A percentile compares a stretch with the other conserved stretches of the same genome.
phyloP scores from a whole-genome alignment of 2,888 invertebrate species.

The Myopa testacea region DNA sequence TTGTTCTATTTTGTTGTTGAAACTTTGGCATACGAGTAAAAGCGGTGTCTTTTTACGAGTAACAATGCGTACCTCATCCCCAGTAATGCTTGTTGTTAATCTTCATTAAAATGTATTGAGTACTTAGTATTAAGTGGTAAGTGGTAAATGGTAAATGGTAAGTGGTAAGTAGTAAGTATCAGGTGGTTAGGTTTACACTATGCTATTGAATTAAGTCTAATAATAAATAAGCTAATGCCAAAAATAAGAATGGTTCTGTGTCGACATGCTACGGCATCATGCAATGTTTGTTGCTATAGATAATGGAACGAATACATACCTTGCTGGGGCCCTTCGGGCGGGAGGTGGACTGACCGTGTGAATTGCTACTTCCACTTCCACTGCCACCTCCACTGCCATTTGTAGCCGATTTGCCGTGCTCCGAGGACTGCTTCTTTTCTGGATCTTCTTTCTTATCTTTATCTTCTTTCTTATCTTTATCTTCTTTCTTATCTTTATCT shows the following conservation, averaged over 20 bases:
- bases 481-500: too few species aligned
- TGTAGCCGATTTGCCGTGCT: conserved; percentile 62
- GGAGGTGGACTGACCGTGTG: conserved; percentile 42
- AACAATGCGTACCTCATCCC: conserved; percentile 29
- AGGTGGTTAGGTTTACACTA: too few species aligned
- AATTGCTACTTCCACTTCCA: conserved; percentile 29
- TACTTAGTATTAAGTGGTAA: not conserved
- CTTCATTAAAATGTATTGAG: not conserved
- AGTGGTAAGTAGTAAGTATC: not conserved
- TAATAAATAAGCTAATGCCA: too few species aligned
- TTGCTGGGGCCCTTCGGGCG: conserved; percentile 55
- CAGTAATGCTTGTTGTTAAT: conserved; percentile 18
- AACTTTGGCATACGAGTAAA: conserved; percentile 34
- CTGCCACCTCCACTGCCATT: conserved; percentile 44
- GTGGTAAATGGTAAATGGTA: not conserved
- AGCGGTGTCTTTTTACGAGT: conserved; percentile 23
- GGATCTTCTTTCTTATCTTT: too few species aligned
- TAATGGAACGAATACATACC: conserved; percentile 49
- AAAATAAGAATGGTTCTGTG: conserved; percentile 3
- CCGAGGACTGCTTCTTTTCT: conserved; percentile 47
- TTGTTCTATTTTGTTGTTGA: conserved; percentile 45
- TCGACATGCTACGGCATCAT: conserved; percentile 16
- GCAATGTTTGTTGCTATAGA: not conserved
- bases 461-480: too few species aligned
- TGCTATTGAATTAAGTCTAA: too few species aligned